Evolutionary conservation across 2,797 vertebrate genomes (phyloP).

Genomic region (Lindbergichthys nudifrons): DNA sequence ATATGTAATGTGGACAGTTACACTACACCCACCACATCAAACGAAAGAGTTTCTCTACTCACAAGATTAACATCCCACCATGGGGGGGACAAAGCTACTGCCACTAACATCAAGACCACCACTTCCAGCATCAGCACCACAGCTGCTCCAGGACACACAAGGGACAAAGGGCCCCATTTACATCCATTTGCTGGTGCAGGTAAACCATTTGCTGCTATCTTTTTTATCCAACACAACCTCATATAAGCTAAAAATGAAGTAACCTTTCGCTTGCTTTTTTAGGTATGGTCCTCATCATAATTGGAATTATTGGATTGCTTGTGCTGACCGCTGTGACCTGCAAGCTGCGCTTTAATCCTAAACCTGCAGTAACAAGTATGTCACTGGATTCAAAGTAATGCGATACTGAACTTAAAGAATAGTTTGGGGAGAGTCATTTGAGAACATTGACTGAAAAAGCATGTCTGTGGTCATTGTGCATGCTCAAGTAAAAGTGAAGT

Average conservation of each 20-base stretch:
- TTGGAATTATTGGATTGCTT: constrained; percentile 61
- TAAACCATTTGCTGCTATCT: constrained; percentile 28
- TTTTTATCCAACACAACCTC: background rate
- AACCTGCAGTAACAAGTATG: constrained; percentile 57
- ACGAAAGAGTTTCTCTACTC: background rate
- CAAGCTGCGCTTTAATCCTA: constrained; percentile 44
- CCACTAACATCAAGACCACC: background rate
- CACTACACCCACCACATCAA: background rate
- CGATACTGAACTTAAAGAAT: background rate
- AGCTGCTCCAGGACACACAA: fast-evolving
- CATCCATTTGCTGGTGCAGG: constrained; percentile 46
- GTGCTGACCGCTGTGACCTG: constrained; percentile 55
- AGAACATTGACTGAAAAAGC: background rate
- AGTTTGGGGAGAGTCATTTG: background rate
- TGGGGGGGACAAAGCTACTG: constrained; percentile 3
- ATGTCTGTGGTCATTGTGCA: background rate
- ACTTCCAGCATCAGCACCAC: background rate
- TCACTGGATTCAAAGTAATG: background rate
- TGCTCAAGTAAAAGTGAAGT: background rate
- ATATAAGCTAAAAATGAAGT: background rate
- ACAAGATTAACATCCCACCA: background rate
- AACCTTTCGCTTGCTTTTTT: constrained; percentile 1
- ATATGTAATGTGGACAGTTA: constrained; percentile 34
- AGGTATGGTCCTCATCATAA: constrained; percentile 52
- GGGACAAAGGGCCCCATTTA: fast-evolving